phyloP scores from a whole-genome alignment of 1,140 invertebrate species.

The Papilio helenus region DNA sequence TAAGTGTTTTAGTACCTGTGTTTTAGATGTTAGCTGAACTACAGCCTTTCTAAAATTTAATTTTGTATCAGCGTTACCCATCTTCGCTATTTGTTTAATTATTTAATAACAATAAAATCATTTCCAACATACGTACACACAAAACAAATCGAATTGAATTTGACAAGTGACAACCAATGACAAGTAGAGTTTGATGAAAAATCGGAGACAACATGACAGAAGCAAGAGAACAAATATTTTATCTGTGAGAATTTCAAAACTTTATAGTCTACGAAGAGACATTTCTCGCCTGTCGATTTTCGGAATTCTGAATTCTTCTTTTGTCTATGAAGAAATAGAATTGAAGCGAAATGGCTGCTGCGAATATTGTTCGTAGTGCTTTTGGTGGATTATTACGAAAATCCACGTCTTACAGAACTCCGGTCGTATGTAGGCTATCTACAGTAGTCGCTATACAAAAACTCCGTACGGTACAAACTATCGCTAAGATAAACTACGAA shows the following conservation, averaged over 20 bases:
- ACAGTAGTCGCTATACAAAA: conserved; percentile 73
- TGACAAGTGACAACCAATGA: conserved; percentile 55
- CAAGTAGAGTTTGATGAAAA: conserved; percentile 48
- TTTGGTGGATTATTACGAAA: conserved; percentile 75
- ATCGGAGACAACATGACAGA: conserved; percentile 10
- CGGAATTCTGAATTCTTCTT: conserved; percentile 35
- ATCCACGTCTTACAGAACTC: conserved; percentile 65
- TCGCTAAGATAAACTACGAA: conserved; percentile 54
- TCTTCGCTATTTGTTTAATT: conserved; percentile 79
- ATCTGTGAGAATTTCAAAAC: conserved; percentile 16
- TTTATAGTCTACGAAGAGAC: not conserved
- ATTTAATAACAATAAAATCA: conserved; percentile 65
- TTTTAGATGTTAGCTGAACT: conserved; percentile 97
- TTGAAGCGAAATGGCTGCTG: conserved; percentile 75
- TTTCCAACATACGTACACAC: conserved; percentile 67
- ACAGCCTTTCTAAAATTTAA: conserved; percentile 98
- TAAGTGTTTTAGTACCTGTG: conserved; percentile 86
- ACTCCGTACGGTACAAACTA: conserved; percentile 60
- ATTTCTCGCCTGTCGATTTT: conserved; percentile 19
- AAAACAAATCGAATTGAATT: conserved; percentile 61
- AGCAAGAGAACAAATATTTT: not conserved
- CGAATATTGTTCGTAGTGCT: conserved; percentile 74
- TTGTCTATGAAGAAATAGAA: conserved; percentile 50
- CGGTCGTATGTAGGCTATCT: conserved; percentile 71
- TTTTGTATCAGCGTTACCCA: conserved; percentile 99